phyloP scores from a whole-genome alignment of 1,140 invertebrate species.

The Mizuhopecten yessoensis region DNA sequence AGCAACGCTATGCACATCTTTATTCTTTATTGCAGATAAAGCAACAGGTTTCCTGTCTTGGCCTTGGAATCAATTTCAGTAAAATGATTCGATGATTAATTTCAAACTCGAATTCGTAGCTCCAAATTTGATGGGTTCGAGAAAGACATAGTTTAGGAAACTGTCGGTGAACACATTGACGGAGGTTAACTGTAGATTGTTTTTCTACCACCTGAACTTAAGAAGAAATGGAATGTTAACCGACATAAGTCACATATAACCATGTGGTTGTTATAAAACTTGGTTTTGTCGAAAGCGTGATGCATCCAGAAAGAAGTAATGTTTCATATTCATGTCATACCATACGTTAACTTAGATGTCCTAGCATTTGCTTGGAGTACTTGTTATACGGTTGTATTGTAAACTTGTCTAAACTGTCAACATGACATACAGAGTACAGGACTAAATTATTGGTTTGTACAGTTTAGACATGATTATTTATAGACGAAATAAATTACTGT shows the following conservation, averaged over 20 bases:
- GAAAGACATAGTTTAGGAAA: neutral
- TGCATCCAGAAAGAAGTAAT: too few relatives aligned
- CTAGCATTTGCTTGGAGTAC: too few relatives aligned
- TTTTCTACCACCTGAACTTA: neutral
- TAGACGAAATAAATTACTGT: too few relatives aligned
- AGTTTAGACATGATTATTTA: too few relatives aligned
- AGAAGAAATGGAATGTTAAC: neutral
- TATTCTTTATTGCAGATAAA: neutral
- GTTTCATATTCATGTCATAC: too few relatives aligned
- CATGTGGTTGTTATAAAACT: neutral
- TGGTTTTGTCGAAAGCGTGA: too few relatives aligned
- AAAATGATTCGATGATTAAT: conserved; percentile 19
- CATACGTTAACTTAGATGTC: too few relatives aligned
- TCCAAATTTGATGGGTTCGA: neutral
- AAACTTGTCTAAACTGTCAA: too few relatives aligned
- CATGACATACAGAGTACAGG: too few relatives aligned
- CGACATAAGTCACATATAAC: neutral
- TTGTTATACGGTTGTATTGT: too few relatives aligned
- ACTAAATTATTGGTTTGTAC: too few relatives aligned
- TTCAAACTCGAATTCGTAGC: neutral
- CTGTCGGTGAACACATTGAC: neutral
- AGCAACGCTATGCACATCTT: neutral
- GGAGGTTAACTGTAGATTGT: neutral
- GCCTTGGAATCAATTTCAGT: neutral
- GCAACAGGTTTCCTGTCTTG: conserved; percentile 31